These are phyloP conservation scores for Diploptera punctata DNA, from an alignment of 2,888 invertebrate species.

Conservation along the genomic window DNA sequence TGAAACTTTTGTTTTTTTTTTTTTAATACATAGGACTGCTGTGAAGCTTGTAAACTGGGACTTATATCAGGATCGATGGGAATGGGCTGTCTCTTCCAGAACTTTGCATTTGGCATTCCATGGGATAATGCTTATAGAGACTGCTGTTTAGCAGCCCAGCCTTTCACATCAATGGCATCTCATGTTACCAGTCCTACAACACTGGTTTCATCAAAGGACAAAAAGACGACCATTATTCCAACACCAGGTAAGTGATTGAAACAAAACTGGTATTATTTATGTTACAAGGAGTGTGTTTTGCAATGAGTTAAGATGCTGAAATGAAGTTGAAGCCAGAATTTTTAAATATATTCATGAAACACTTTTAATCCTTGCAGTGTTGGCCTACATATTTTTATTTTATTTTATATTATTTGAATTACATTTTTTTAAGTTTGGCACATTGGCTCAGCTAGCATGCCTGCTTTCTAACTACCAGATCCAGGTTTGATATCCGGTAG, in stretches of 20 bases:
- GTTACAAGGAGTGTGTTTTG: no score
- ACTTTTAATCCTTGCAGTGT: no score
- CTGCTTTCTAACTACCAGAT: no score
- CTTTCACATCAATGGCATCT: slow-evolving; percentile 32
- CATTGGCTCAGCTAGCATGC: no score
- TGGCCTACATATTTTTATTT: no score
- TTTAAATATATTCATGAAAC: no score
- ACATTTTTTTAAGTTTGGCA: no score
- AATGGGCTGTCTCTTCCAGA: slow-evolving; percentile 61
- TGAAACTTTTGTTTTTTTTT: not conserved
- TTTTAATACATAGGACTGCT: slow-evolving; percentile 59
- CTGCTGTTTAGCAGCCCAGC: slow-evolving; percentile 62
- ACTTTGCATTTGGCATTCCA: slow-evolving; percentile 62
- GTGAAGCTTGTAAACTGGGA: slow-evolving; percentile 66
- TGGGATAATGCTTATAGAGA: slow-evolving; percentile 66
- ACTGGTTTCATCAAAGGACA: slow-evolving; percentile 29
- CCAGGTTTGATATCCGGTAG: no score
- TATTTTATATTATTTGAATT: no score
- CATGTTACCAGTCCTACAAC: slow-evolving; percentile 29
- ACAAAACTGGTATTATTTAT: no score
- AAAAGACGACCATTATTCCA: slow-evolving; percentile 14
- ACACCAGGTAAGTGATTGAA: slow-evolving; percentile 32
- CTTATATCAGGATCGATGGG: slow-evolving; percentile 54
- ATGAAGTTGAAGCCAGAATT: no score
- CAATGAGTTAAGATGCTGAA: no score